phyloP scores from a whole-genome alignment of 1,140 invertebrate species.

The Kradibia gibbosae region DNA sequence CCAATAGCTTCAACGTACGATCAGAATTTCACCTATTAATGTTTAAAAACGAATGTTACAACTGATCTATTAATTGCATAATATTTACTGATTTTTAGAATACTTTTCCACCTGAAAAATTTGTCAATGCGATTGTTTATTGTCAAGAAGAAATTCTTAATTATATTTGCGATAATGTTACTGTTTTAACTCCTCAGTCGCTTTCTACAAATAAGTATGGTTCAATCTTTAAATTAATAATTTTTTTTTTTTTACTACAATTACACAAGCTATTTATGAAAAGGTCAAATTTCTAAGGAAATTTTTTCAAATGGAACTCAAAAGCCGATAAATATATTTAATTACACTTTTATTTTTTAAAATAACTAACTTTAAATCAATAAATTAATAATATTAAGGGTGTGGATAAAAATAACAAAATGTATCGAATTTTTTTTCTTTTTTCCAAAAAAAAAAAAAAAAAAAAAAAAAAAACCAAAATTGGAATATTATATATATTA shows the following conservation, averaged over 20 bases:
- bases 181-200: slow-evolving; percentile 78
- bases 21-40: slow-evolving; percentile 24
- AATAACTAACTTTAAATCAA: no score
- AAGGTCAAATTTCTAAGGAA: neutral
- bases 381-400: no score
- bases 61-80: neutral
- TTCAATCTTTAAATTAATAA: slow-evolving; percentile 7
- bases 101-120: slow-evolving; percentile 82
- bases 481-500: no score
- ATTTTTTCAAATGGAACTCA: no score
- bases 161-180: slow-evolving; percentile 81
- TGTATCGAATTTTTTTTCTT: no score
- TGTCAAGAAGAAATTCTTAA: slow-evolving; percentile 85
- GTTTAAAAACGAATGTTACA: neutral
- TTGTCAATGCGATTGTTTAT: slow-evolving; percentile 81
- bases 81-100: slow-evolving; percentile 62
- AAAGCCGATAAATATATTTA: no score
- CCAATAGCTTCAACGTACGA: slow-evolving; percentile 78
- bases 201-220: slow-evolving; percentile 58
- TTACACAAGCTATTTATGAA: neutral
- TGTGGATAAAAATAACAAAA: no score
- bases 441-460: no score
- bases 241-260: neutral
- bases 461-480: no score
- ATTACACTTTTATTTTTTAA: no score